Evolutionary conservation across 2,797 vertebrate genomes (phyloP), one percentile per base, ranked within the genome.

Genomic region (Gila robusta): DNA sequence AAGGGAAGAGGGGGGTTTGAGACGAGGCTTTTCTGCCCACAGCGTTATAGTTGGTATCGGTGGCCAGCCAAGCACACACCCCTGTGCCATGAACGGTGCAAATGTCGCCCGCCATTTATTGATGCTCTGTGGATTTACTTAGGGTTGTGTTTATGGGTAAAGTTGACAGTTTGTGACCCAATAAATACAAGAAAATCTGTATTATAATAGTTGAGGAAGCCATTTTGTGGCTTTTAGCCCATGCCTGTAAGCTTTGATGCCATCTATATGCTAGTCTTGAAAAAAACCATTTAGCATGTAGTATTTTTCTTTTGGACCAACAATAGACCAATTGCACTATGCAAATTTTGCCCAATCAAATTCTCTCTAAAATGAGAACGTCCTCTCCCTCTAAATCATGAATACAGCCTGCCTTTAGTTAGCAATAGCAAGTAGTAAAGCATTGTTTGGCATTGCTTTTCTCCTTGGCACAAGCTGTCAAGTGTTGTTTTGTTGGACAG

Each of bases 31-130:
- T 94, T 95, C 95, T 95, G 94, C 95, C 95, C 96, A 95, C 96
- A 90, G 88, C 66, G 95, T 93, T 95, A 94, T 95, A 94, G 95
- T 95, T 95, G 64, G 62, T 93, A 93, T 95, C 95, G 93, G 94
- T 94, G 96, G 96, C 95, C 95, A 95, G 94, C 56, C 82, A 73
- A 81, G 66, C 79, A 69, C 73, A 17, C 91, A 85, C 90, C 88
- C 91, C 88, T 94, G 93, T 94, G 95, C 95, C 96, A 96, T 94
- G 91, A 93, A 95, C 96, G 95, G 96, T 96, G 95, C 95, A 86
- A 86, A 86, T 74, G 69, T 78, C 64, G 35, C 64, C 81, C 9
- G 19, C 52, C 85, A 87, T 89, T 85, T 91, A 86, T 90, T 89
- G 87, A 84, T 79, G 37, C 67, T 37, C 69, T 79, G 84, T 76